Conservation (phyloP, 2,113 vertebrate species). For the Rhadina sibilatrix region DNA sequence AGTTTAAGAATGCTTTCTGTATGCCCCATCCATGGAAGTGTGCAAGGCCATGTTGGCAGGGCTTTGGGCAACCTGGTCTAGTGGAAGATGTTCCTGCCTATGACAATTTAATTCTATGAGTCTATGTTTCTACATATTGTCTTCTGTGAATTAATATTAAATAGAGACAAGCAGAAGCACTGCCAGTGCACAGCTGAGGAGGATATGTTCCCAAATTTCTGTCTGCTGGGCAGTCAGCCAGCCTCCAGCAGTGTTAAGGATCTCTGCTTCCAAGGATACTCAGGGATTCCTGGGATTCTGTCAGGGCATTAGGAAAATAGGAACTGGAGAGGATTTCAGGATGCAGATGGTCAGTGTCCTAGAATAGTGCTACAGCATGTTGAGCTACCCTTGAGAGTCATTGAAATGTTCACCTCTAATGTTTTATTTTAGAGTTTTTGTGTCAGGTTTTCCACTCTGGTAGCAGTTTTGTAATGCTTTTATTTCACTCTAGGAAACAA, state of each 20-base stretch:
- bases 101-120: not conserved
- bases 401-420: not conserved
- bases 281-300: not conserved
- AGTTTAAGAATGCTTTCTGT: not conserved
- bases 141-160: not conserved
- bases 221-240: not conserved
- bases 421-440: not conserved
- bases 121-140: not conserved
- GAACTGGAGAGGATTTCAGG: not conserved
- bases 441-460: not conserved
- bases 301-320: not conserved
- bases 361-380: accelerated
- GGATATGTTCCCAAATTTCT: not conserved
- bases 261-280: not conserved
- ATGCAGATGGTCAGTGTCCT: not conserved
- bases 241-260: not conserved
- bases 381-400: not conserved
- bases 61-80: not conserved
- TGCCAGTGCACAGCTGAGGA: not conserved
- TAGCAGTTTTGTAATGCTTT: not conserved
- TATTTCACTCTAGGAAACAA: not conserved
- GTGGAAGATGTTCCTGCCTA: not conserved
- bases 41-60: not conserved
- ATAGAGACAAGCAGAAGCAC: not conserved
- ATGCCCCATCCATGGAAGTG: not conserved